Percentiles rank a stretch among this genome's conserved stretches.
Conservation (phyloP, 2,888 invertebrate genomes). For the Eucera pruinosa region DNA sequence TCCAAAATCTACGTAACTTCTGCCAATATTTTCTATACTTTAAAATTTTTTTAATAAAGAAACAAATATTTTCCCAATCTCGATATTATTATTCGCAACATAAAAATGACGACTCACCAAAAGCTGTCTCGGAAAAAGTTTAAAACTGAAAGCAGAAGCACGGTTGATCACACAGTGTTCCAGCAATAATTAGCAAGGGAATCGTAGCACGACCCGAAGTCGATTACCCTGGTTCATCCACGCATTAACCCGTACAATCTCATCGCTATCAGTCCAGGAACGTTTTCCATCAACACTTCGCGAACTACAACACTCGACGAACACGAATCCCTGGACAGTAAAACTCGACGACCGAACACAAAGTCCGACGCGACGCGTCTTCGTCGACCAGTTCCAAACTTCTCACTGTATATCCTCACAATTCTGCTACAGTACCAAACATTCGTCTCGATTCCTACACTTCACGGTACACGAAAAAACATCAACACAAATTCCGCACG, state of each 20-base stretch:
- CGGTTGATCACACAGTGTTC: background rate
- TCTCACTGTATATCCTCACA: background rate
- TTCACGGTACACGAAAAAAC: background rate
- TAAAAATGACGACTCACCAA: slow-evolving; percentile 37
- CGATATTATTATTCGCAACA: too few relatives aligned
- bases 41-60: too few relatives aligned
- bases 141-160: background rate
- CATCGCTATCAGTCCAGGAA: slow-evolving; percentile 20
- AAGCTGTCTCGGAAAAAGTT: slow-evolving; percentile 21
- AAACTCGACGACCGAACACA: background rate
- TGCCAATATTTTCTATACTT: too few relatives aligned
- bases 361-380: background rate
- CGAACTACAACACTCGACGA: slow-evolving; percentile 20
- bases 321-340: slow-evolving; percentile 8
- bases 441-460: background rate
- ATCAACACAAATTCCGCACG: background rate
- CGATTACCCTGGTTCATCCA: slow-evolving; percentile 28
- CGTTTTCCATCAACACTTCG: slow-evolving; percentile 23
- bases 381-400: slow-evolving; percentile 5
- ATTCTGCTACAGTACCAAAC: background rate
- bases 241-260: slow-evolving; percentile 34
- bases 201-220: slow-evolving; percentile 11
- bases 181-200: slow-evolving; percentile 32
- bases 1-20: too few relatives aligned
- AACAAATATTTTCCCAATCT: too few relatives aligned